Base-by-base conservation (phyloP, 2,797 vertebrate species). In the Helostoma temminkii region DNA sequence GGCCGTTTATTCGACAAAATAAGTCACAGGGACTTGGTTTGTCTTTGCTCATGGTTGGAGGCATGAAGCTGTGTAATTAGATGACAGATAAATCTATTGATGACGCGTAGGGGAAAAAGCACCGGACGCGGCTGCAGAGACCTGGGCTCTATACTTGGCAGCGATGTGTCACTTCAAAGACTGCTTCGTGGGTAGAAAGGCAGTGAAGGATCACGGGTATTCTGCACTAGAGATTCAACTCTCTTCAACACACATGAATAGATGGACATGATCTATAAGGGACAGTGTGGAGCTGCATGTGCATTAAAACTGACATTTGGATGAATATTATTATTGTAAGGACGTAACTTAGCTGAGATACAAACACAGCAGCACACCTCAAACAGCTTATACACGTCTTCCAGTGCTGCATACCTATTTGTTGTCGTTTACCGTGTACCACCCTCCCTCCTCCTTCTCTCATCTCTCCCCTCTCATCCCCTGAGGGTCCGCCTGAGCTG, bases 151-250 rank as follows among this genome's bases (percentile, higher is more conserved):
- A 67, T 78, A 66, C 37, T 46, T 66, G 30, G 50, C 70, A 37
- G 62, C 34, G 61, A 71, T 56, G 58, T 67, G 79, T 66, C 77
- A 78, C 73, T 80, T 85, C 77, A 85, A 70, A 85, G 79, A 55
- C 54, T 66, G 62, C 6, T 52, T 56, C n/a, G 37, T 48, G 37
- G 34, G 32, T 14, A 49, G 58, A 60, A 46, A 50, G 30, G 42
- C 26, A 74, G 53, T 22, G 25, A 64, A 53, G 53, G 71, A 67
- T 76, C 50, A 36, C 56, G 52, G 55, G 54, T 60, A 47, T 65
- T 45, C 32, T 18, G 11, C 30, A 18, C 18, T 12, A 5, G 15
- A 39, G 24, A 78, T 49, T 67, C 22, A 16, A 16, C 64, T 66
- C 71, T 19, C 16, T 28, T 16, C 65, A 66, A 42, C 16, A 50